phyloP scores from a whole-genome alignment of 92 coral and sea anemone genomes.

The Epizoanthus stellaris region DNA sequence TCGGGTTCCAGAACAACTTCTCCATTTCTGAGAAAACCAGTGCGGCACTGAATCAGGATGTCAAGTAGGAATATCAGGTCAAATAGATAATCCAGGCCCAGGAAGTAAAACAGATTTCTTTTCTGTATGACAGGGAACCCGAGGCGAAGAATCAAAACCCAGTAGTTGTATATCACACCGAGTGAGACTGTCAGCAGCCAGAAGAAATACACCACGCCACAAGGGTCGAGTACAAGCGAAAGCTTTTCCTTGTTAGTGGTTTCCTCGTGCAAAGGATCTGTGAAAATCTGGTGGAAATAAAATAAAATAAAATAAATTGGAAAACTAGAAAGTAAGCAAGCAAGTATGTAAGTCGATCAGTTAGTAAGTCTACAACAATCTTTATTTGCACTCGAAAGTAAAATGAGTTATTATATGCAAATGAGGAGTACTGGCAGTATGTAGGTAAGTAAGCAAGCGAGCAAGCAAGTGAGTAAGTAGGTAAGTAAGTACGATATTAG shows the following conservation, averaged over 20 bases:
- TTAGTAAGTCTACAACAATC: too few relatives aligned
- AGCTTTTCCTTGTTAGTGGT: neutral
- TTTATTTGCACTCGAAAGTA: too few relatives aligned
- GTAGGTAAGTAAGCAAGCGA: too few relatives aligned
- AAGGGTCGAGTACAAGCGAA: constrained; percentile 78
- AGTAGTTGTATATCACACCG: constrained; percentile 88
- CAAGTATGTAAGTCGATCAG: too few relatives aligned
- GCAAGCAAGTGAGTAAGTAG: too few relatives aligned
- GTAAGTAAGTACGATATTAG: too few relatives aligned
- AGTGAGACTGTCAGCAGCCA: constrained; percentile 86
- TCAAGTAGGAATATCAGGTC: constrained; percentile 86
- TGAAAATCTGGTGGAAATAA: neutral
- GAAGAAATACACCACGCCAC: constrained; percentile 74
- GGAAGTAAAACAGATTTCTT: constrained; percentile 60
- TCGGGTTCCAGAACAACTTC: constrained; percentile 69
- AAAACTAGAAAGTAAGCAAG: too few relatives aligned
- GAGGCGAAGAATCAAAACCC: constrained; percentile 75
- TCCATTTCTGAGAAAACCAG: constrained; percentile 88
- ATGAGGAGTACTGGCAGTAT: too few relatives aligned
- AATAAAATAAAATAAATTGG: too few relatives aligned
- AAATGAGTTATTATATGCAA: too few relatives aligned
- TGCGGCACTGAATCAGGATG: constrained; percentile 79
- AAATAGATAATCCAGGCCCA: constrained; percentile 80
- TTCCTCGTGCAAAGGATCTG: neutral
- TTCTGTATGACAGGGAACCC: constrained; percentile 72